Evolutionary conservation across 2,888 invertebrate species (phyloP).

Genomic region (Pycnomerus fuliginosus): DNA sequence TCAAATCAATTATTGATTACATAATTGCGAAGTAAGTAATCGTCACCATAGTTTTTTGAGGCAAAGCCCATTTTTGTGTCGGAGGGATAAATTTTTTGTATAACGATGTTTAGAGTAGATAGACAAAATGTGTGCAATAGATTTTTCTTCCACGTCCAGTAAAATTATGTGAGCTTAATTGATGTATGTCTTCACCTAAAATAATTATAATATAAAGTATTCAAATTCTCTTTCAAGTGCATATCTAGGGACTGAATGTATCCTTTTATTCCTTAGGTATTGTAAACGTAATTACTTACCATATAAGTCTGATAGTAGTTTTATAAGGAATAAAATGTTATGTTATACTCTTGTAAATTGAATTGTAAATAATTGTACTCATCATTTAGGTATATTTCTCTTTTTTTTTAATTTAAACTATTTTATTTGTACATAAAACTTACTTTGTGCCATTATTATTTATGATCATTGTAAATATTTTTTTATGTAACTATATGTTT

Average conservation of each 20-base stretch:
- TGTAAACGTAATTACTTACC: too few relatives aligned
- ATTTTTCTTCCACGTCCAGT: conserved; percentile 17
- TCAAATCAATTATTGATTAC: conserved; percentile 18
- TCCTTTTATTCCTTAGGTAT: background rate
- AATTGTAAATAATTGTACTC: too few relatives aligned
- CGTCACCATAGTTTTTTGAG: conserved; percentile 19
- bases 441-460: too few relatives aligned
- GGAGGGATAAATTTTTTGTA: conserved; percentile 14
- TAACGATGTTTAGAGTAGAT: conserved; percentile 16
- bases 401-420: too few relatives aligned
- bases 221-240: conserved; percentile 18
- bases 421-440: too few relatives aligned
- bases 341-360: too few relatives aligned
- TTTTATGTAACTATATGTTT: too few relatives aligned
- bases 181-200: conserved; percentile 6
- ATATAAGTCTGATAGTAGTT: too few relatives aligned
- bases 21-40: conserved; percentile 3
- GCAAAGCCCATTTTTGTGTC: conserved; percentile 17
- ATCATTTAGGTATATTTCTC: too few relatives aligned
- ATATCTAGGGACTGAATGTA: conserved; percentile 31
- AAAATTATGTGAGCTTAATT: conserved; percentile 22
- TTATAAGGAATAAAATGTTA: too few relatives aligned
- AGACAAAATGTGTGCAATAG: conserved; percentile 20
- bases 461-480: too few relatives aligned
- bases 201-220: conserved; percentile 4